Percentiles rank a stretch among this genome's conserved stretches.
These are phyloP conservation scores for Poeciliopsis occidentalis DNA, from an alignment of 2,113 vertebrate species.

Conservation along the genomic window DNA sequence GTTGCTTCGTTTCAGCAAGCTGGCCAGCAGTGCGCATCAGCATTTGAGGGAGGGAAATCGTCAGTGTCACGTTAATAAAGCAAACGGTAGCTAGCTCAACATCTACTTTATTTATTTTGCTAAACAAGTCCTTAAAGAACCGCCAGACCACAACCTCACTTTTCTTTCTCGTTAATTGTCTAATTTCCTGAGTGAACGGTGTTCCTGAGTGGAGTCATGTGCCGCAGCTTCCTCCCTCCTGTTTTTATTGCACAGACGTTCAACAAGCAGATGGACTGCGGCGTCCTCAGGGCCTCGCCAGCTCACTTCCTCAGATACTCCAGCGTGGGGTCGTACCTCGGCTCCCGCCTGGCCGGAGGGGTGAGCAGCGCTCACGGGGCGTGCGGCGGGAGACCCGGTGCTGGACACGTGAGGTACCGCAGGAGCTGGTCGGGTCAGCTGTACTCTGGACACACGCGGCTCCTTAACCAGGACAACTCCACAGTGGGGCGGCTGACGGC, in stretches of 20 bases:
- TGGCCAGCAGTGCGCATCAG: not conserved
- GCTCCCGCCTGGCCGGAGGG: not conserved
- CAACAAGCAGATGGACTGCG: slow-evolving; percentile 3
- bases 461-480: slow-evolving; percentile 87
- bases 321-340: slow-evolving; percentile 15
- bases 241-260: slow-evolving; percentile 18
- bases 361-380: not conserved
- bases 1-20: not conserved
- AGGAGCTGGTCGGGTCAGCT: slow-evolving; percentile 37
- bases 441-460: slow-evolving; percentile 73
- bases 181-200: not conserved
- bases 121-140: not conserved
- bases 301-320: slow-evolving; percentile 23
- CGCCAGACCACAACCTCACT: not conserved
- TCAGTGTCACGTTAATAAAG: too few relatives aligned
- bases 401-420: slow-evolving; percentile 2
- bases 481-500: slow-evolving; percentile 82
- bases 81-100: too few relatives aligned
- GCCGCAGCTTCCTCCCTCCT: not conserved
- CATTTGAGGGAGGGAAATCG: too few relatives aligned
- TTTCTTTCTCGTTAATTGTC: not conserved
- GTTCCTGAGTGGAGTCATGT: not conserved
- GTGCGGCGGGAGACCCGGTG: not conserved
- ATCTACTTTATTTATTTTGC: too few relatives aligned
- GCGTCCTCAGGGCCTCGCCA: slow-evolving; percentile 3